These are phyloP conservation scores for Leptinotarsa texana DNA, from an alignment of 1,140 invertebrate species.

Conservation along the genomic window DNA sequence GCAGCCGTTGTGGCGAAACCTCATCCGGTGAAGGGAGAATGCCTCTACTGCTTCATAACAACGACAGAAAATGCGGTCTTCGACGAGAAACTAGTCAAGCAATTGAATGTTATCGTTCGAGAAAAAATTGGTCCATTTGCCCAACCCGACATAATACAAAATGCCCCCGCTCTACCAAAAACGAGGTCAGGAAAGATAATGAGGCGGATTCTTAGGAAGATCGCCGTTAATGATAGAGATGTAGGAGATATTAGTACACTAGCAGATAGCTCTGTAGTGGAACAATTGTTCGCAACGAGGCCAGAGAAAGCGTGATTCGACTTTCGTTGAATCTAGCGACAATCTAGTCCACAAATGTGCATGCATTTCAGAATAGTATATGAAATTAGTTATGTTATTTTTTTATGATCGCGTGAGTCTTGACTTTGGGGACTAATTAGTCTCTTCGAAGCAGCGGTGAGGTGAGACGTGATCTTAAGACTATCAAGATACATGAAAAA, in stretches of 20 bases:
- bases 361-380: not conserved
- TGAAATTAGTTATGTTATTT: not conserved
- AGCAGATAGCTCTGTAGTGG: constrained; percentile 84
- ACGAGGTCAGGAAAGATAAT: constrained; percentile 98
- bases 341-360: not conserved
- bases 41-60: constrained; percentile 94
- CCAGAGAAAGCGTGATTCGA: constrained; percentile 51
- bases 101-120: constrained; percentile 83
- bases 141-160: constrained; percentile 90
- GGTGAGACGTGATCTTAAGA: too few species aligned
- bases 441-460: too few species aligned
- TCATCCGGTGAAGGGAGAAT: constrained; percentile 93
- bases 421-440: too few species aligned
- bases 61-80: constrained; percentile 77
- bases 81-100: constrained; percentile 70
- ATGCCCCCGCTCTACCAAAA: constrained; percentile 91
- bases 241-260: constrained; percentile 93
- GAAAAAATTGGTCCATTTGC: constrained; percentile 96
- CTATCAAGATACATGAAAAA: too few species aligned
- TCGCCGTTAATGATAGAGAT: constrained; percentile 84
- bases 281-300: constrained; percentile 74
- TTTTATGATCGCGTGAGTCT: too few species aligned
- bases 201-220: constrained; percentile 90
- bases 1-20: constrained; percentile 93
- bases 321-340: not conserved